Base-by-base conservation (phyloP, 2,113 vertebrate species). In the Elephas maximus region DNA sequence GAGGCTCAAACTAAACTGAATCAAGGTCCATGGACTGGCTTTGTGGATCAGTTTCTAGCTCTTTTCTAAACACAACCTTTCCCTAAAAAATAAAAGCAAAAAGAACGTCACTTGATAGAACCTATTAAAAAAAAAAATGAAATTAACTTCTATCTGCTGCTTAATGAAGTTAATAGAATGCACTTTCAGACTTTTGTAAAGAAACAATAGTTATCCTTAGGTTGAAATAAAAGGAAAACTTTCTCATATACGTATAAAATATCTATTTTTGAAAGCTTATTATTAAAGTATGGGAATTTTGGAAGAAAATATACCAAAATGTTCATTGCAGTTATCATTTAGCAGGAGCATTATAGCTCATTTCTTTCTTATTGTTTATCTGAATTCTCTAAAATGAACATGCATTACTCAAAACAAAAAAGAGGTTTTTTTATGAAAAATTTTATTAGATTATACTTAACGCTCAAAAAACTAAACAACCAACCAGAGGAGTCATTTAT, bases 361-460 rank as follows among this genome's bases (percentile, higher is more conserved):
- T 60, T 84, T 60, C 28, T 81, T 86, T 83, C 30, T 53, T 80
- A 65, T 28, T 63, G 18, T 77, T 74, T 53, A 44, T 51, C 65
- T 81, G 9, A 63, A 44, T 51, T 96, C 37, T 94, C 51, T 62
- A 86, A 96, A 83, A 79, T 71, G n/a, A 71, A 86, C 37, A 91
- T 53, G 37, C 21, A 33, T 77, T 91, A 57, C 44, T 53, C 91
- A 33, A 88, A 44, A 62, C 44, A 79, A n/a, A 45, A 76, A 77
- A 81, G 86, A 67, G 8, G 0, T 28, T 26, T 63, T 51, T 88
- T 94, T 51, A 30, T 51, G 30, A 89, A 76, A 20, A 20, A 62
- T 90, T 93, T 87, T 51, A 60, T 76, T 45, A 92, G 45, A 67
- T 48, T 81, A 0, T 51, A 81, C 48, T 51, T 93, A 90, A 48